Base-by-base conservation (phyloP, 2,888 invertebrate genomes). In the Asteroscopus sphinx region DNA sequence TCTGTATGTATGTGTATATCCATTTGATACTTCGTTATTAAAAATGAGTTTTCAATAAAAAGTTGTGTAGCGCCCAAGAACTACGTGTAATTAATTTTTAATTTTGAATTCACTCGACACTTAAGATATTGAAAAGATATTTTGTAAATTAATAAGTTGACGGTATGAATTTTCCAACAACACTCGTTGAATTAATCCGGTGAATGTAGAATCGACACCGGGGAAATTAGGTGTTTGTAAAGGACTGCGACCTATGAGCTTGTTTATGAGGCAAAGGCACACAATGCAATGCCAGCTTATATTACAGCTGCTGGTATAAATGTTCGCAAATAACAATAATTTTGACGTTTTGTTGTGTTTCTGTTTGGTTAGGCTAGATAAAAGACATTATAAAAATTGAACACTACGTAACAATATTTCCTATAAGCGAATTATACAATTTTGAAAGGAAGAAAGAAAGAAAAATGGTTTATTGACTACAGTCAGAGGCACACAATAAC, bases 151-250 rank as follows among this genome's bases (percentile, higher is more conserved):
- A 33, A 33, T 33, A 33, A n/a, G 5, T 13, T 1, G 7, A 12
- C 13, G 13, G 7, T 1, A 5, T 12, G 21, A 25, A 39, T 39
- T 40, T 40, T 9, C n/a, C n/a, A n/a, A n/a, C n/a, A 28, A 37
- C n/a, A 37, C n/a, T 21, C 21, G 32, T 21, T 25, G 13, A 37
- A 30, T 2, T 28, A 28, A 28, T 40, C 26, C 7, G 8, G 45
- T 28, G 3, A 32, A 51, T 32, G 28, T 62, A 39, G 33, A 48
- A 39, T 56, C 40, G 40, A 37, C 17, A 39, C 39, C 26, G 21
- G 35, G 11, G 9, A 59, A 58, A 63, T 59, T 54, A 56, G 44
- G 12, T 63, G 63, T 68, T 72, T 63, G 54, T 33, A 55, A 44
- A 68, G 58, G 68, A 58, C 48, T 49, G 33, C 35, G 53, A 63